Evolutionary conservation across 2,113 vertebrate species (phyloP).

Genomic region (Progne subis): DNA sequence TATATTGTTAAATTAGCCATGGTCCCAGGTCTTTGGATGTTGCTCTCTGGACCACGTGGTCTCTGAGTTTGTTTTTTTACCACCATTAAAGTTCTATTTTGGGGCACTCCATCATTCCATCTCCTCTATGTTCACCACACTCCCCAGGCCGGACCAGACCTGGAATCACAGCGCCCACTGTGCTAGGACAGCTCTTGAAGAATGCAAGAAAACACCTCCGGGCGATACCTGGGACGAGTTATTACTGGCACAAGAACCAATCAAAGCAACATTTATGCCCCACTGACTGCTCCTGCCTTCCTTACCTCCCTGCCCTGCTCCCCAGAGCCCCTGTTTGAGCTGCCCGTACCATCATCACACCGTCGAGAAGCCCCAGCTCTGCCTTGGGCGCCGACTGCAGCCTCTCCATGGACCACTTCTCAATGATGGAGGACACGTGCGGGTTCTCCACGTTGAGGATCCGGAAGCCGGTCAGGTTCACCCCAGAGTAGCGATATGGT

Average conservation of each 20-base stretch:
- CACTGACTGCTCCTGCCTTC: neutral
- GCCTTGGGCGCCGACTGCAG: constrained; percentile 86
- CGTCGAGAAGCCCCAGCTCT: constrained; percentile 89
- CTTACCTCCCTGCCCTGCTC: accelerated
- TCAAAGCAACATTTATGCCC: neutral
- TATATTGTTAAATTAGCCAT: neutral
- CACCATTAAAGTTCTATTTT: neutral
- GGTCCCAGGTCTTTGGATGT: neutral
- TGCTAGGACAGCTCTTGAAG: neutral
- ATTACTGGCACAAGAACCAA: too few relatives aligned
- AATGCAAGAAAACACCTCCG: neutral
- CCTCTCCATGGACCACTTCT: constrained; percentile 96
- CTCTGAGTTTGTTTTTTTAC: neutral
- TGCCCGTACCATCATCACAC: constrained; percentile 93
- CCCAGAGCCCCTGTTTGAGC: neutral
- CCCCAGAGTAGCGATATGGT: constrained; percentile 96
- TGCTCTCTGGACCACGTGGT: neutral
- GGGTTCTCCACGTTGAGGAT: constrained; percentile 98
- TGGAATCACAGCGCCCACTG: accelerated
- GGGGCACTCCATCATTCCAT: neutral
- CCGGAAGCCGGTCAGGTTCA: constrained; percentile 97
- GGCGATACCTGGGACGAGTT: neutral
- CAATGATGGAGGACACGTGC: constrained; percentile 89
- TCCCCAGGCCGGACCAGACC: neutral
- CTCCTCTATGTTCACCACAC: neutral